Percentiles rank a stretch among this genome's conserved stretches.
Evolutionary conservation across 2,797 vertebrate genomes (phyloP).

Genomic region (Anguilla pacifica): DNA sequence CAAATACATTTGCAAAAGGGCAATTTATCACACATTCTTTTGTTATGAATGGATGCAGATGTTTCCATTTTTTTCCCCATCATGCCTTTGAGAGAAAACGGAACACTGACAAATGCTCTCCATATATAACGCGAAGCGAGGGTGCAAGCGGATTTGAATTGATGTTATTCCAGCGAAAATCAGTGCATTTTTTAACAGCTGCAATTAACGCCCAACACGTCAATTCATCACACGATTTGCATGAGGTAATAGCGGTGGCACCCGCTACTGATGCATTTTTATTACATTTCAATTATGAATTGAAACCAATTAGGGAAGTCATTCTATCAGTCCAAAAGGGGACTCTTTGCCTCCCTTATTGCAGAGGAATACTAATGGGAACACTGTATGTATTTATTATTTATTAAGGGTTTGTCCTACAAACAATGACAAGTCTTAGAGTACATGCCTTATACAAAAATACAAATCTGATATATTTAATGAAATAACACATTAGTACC

Average conservation of each 20-base stretch:
- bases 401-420: conserved; percentile 11
- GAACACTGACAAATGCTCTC: conserved; percentile 60
- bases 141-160: conserved; percentile 67
- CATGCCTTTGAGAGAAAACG: conserved; percentile 39
- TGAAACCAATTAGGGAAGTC: conserved; percentile 74
- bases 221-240: conserved; percentile 76
- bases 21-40: conserved; percentile 54
- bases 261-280: conserved; percentile 74
- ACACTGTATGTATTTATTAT: background rate
- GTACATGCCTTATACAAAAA: background rate
- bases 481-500: background rate
- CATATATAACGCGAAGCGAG: conserved; percentile 48
- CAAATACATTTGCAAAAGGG: conserved; percentile 24
- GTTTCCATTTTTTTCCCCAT: conserved; percentile 41
- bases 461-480: background rate
- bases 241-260: conserved; percentile 73
- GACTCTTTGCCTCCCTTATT: conserved; percentile 17
- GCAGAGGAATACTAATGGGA: conserved; percentile 6
- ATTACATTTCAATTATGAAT: conserved; percentile 76
- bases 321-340: conserved; percentile 58
- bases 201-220: conserved; percentile 70
- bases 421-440: background rate
- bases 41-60: conserved; percentile 55
- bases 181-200: conserved; percentile 66
- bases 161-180: conserved; percentile 71